Base-by-base conservation (phyloP, 2,113 vertebrate genomes). In the Eclectus roratus region DNA sequence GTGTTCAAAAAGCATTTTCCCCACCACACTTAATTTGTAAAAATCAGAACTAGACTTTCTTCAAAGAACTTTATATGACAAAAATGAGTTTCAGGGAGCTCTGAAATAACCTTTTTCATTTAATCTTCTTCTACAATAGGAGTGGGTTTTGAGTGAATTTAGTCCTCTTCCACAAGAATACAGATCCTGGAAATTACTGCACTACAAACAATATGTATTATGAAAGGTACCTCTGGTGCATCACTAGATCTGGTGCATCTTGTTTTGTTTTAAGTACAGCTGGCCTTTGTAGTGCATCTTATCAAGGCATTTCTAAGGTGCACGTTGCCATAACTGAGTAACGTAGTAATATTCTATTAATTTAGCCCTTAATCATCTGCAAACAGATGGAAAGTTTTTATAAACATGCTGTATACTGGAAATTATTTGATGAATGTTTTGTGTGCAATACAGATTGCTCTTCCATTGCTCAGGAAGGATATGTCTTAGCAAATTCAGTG, bases 361-460 rank as follows among this genome's bases (percentile, higher is more conserved):
- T 65, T 76, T 78, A 90, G 55, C 16, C 50, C 44, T 13, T 18
- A 93, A 68, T 86, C 90, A 84, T 69, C 76, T 90, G 72, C 68
- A 96, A 93, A 94, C 70, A 92, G 73, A 94, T 63, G 49, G 29
- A 64, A 88, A 87, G 21, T 86, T 95, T 85, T 61, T 71, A 71
- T 68, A 94, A 95, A 78, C 37, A 69, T 7, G 24, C 64, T 89
- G 68, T 55, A 33, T 11, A 37, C 21, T 64, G 47, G 35, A 88
- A 93, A 55, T 90, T 37, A 86, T 84, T 94, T 74, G 50, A 84
- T 64, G 64, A 84, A 43, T 23, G 53, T 63, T 90, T 83, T 86
- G 47, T 68, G 50, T 80, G 79, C 58, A 82, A 21, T 61, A 80
- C 2, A 89, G 81, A 85, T 89, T 56, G 12, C 66, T 79, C 61